Base-by-base conservation (phyloP, 2,113 vertebrate species). In the Empidonax traillii region DNA sequence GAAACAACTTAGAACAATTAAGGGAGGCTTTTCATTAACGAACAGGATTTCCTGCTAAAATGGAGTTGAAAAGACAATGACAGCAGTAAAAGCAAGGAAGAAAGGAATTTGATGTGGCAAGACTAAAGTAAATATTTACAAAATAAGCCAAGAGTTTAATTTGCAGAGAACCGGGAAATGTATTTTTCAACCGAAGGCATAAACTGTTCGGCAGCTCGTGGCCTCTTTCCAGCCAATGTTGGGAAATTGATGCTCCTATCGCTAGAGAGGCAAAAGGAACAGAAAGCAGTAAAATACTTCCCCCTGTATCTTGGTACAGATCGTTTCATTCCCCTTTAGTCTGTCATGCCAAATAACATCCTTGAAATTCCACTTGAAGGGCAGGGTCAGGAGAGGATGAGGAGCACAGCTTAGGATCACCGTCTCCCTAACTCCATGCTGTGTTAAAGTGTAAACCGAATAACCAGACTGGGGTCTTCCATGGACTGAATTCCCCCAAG, bases 91-190 rank as follows among this genome's bases (percentile, higher is more conserved):
- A 90, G 68, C 33, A 86, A 46, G 71, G 69, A 95, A 95, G 79
- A 74, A 85, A 93, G 93, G 90, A 96, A 97, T 97, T 58, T 87
- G 76, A 97, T 97, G 94, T 94, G 66, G 91, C 85, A 90, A 97
- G 90, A 91, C 71, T 81, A 67, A 97, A 95, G 89, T 92, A 97
- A 98, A 97, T 97, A 97, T 98, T 98, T 98, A 97, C 79, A 92
- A 82, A 95, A 92, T 83, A 92, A 90, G 61, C 67, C 6, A 4
- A 33, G 37, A 79, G 78, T 85, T 92, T 85, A 69, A 92, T 80
- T 78, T 85, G 67, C 72, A 90, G 59, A 52, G 49, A 90, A 90
- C 53, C 1, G 30, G 85, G 88, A 97, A 97, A 93, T 41, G 85
- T 95, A 93, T 96, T 96, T 96, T 97, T 94, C 69, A 94, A 78